Percentiles rank a stretch among this genome's conserved stretches.
Conservation (phyloP, 2,113 vertebrate species). For the Aphyosemion australe region DNA sequence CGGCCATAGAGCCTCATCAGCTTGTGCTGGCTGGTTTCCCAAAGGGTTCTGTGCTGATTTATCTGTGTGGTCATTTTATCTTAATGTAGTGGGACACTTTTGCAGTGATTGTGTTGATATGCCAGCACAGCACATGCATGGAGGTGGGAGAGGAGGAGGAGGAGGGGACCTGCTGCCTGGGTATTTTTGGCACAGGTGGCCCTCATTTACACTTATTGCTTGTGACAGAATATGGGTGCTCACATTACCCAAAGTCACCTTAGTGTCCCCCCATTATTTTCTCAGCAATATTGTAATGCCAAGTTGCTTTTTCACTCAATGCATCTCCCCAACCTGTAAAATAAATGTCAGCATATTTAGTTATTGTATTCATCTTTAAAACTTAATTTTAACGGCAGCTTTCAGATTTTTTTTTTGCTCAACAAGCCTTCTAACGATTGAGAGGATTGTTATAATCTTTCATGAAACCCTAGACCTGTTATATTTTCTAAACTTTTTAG, state of each 20-base stretch:
- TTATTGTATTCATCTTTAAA: neutral
- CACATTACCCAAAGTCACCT: neutral
- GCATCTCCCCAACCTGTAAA: neutral
- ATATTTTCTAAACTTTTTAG: no score
- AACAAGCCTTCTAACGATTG: no score
- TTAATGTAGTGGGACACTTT: constrained; percentile 1
- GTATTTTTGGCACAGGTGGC: constrained; percentile 1
- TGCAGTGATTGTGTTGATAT: constrained; percentile 5
- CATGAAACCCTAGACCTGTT: no score
- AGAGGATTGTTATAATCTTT: no score
- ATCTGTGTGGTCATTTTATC: neutral
- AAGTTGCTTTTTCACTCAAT: neutral
- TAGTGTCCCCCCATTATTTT: neutral
- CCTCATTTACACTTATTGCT: neutral
- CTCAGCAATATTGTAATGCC: no score
- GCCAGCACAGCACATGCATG: constrained; percentile 1
- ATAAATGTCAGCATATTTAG: neutral
- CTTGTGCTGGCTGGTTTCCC: neutral
- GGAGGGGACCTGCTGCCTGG: neutral
- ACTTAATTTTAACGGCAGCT: neutral
- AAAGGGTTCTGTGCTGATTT: constrained; percentile 35
- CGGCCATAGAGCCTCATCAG: neutral
- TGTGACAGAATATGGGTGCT: neutral
- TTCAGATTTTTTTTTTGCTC: neutral
- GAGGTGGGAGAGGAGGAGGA: no score